Percentiles rank a stretch among this genome's conserved stretches.
phyloP scores from a whole-genome alignment of 2,113 vertebrate genomes.

The Falcunculus frontatus region DNA sequence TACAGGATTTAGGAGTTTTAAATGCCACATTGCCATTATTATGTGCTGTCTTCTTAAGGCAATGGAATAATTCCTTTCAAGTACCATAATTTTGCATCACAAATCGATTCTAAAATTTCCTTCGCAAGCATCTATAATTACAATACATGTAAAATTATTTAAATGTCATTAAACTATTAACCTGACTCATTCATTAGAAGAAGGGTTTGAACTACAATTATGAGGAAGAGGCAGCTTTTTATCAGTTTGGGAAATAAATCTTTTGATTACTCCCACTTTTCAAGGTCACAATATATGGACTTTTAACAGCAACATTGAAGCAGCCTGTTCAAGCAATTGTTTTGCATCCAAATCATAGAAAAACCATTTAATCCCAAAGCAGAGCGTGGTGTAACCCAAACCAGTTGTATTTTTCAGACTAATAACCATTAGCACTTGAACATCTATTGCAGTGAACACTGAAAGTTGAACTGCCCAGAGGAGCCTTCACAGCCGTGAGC shows the following conservation, averaged over 20 bases:
- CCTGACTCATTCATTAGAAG: neutral
- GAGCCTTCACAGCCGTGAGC: neutral
- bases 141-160: neutral
- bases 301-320: neutral
- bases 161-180: neutral
- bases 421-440: neutral
- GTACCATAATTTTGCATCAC: neutral
- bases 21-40: neutral
- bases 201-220: neutral
- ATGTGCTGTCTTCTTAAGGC: neutral
- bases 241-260: neutral
- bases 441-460: neutral
- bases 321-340: neutral
- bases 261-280: neutral
- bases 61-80: neutral
- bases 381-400: neutral
- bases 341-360: neutral
- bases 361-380: neutral
- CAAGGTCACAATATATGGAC: rapidly evolving
- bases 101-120: neutral
- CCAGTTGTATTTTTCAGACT: neutral
- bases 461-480: neutral
- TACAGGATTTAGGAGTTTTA: neutral
- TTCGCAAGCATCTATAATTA: neutral
- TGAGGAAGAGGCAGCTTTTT: neutral